These are phyloP conservation scores for Halocynthia aurantium DNA, from an alignment of 23 tunicate species.

Conservation along the genomic window DNA sequence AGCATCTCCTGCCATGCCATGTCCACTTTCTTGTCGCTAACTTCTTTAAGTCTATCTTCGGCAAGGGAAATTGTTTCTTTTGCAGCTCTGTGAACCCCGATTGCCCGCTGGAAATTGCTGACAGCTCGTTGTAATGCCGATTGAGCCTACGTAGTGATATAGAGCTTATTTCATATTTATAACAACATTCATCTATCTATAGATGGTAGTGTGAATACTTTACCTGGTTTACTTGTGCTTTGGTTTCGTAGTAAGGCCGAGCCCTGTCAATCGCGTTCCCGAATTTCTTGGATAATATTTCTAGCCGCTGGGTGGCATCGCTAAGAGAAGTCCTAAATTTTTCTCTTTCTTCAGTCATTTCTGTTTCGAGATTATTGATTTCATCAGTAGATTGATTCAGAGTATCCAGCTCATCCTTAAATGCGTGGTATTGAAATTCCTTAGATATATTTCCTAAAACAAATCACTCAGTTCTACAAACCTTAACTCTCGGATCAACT, in stretches of 20 bases:
- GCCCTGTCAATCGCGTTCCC: slow-evolving; percentile 71
- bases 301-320: slow-evolving; percentile 53
- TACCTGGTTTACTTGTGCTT: slow-evolving; percentile 65
- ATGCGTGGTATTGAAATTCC: background rate
- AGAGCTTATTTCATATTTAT: background rate
- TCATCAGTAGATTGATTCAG: slow-evolving; percentile 72
- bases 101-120: slow-evolving; percentile 74
- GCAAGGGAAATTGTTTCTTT: slow-evolving; percentile 84
- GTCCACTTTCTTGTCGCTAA: slow-evolving; percentile 52
- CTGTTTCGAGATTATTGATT: slow-evolving; percentile 65
- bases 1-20: slow-evolving; percentile 92
- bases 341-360: slow-evolving; percentile 54
- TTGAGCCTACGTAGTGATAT: slow-evolving; percentile 41
- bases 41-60: slow-evolving; percentile 50
- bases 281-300: slow-evolving; percentile 36
- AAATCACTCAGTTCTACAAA: slow-evolving; percentile 4
- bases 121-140: slow-evolving; percentile 68
- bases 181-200: background rate
- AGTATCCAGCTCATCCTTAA: slow-evolving; percentile 74
- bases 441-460: background rate
- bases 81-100: slow-evolving; percentile 87
- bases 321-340: slow-evolving; percentile 42
- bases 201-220: background rate
- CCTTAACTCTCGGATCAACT: slow-evolving; percentile 65
- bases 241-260: slow-evolving; percentile 70